These are phyloP conservation scores for Anableps anableps DNA, from an alignment of 2,797 vertebrate genomes.

Conservation along the genomic window DNA sequence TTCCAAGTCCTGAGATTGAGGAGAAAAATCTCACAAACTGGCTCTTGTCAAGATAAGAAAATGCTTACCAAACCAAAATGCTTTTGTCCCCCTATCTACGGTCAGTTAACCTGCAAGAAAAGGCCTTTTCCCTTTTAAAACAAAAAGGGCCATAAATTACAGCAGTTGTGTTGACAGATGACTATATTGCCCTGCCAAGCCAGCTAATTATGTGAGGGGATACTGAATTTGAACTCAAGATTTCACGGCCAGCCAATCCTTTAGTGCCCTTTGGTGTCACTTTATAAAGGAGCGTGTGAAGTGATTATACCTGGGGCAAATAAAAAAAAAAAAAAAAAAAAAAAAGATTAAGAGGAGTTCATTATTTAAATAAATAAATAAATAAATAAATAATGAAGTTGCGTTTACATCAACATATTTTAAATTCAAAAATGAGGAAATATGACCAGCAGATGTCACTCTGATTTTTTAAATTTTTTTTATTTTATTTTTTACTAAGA, in stretches of 20 bases:
- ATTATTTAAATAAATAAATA: neutral
- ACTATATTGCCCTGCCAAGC: neutral
- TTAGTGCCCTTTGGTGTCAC: neutral
- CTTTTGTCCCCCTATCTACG: constrained; percentile 11
- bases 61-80: constrained; percentile 13
- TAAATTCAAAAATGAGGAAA: constrained; percentile 5
- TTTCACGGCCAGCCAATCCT: neutral
- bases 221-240: constrained; percentile 8
- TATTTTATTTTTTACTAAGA: neutral
- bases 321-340: neutral
- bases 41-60: constrained; percentile 42
- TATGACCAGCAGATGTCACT: constrained; percentile 53
- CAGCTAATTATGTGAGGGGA: constrained; percentile 4
- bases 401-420: neutral
- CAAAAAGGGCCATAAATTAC: neutral
- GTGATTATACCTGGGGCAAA: neutral
- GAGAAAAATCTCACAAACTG: constrained; percentile 44
- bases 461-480: neutral
- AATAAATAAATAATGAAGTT: neutral
- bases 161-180: neutral
- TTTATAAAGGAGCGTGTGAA: neutral
- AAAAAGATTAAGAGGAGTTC: neutral
- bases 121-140: neutral
- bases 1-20: constrained; percentile 19
- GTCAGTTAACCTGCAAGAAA: constrained; percentile 5